These are phyloP conservation scores for Listronotus oregonensis DNA, from an alignment of 1,140 invertebrate genomes.

Conservation along the genomic window DNA sequence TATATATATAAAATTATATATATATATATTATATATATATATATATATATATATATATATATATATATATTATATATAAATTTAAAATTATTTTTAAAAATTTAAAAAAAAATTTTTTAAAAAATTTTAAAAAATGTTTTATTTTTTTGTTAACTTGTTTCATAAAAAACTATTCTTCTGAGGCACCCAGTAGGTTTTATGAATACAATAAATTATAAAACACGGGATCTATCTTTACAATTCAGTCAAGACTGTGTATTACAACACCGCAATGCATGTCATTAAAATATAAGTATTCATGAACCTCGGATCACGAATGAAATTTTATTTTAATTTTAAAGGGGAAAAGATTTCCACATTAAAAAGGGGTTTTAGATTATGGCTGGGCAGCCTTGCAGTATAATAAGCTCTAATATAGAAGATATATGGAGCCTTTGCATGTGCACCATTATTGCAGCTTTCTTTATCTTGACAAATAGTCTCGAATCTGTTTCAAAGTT, in stretches of 20 bases:
- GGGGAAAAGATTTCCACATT: slow-evolving; percentile 32
- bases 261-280: slow-evolving; percentile 2
- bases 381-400: slow-evolving; percentile 20
- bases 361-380: slow-evolving; percentile 29
- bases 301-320: slow-evolving; percentile 30
- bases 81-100: too few relatives aligned
- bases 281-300: slow-evolving; percentile 28
- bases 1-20: too few relatives aligned
- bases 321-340: slow-evolving; percentile 36
- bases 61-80: too few relatives aligned
- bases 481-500: not conserved
- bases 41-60: too few relatives aligned
- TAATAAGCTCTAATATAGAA: slow-evolving; percentile 33
- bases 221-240: too few relatives aligned
- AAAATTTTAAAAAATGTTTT: too few relatives aligned
- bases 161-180: too few relatives aligned
- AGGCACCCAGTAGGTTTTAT: too few relatives aligned
- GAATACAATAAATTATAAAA: too few relatives aligned
- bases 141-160: too few relatives aligned
- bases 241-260: slow-evolving; percentile 5
- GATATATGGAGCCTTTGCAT: slow-evolving; percentile 30
- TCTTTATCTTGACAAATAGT: slow-evolving; percentile 23
- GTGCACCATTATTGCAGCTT: slow-evolving; percentile 10
- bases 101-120: too few relatives aligned
- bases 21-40: too few relatives aligned